A percentile compares a stretch with the other conserved stretches of the same genome.
Evolutionary conservation across 2,797 vertebrate species (phyloP).

Genomic region (Gephyroberyx darwinii): DNA sequence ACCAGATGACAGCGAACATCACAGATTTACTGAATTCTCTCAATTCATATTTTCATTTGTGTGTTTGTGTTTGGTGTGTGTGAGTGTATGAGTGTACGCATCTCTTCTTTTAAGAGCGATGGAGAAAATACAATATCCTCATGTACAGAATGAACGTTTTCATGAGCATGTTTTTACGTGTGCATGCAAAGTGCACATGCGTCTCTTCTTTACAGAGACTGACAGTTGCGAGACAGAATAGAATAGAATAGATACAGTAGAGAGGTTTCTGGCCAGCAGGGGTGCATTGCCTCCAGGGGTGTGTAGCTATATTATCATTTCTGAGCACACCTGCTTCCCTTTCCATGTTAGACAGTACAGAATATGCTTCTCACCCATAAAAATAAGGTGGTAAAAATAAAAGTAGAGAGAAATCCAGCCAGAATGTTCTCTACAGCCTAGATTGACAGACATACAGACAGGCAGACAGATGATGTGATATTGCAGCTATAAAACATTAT

Average conservation of each 20-base stretch:
- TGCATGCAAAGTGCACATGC: background rate
- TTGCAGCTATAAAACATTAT: conserved; percentile 20
- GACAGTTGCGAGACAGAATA: conserved; percentile 1
- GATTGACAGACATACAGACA: no score
- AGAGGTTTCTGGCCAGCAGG: conserved; percentile 22
- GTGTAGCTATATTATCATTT: background rate
- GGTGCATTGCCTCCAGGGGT: conserved; percentile 23
- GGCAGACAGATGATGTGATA: conserved; percentile 52
- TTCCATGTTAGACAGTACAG: conserved; percentile 14
- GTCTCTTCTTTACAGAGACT: conserved; percentile 32
- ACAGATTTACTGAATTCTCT: no score
- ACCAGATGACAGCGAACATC: conserved; percentile 25
- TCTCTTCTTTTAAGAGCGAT: background rate
- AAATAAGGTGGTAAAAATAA: no score
- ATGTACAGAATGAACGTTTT: background rate
- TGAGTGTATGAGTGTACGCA: conserved; percentile 3
- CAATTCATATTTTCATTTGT: background rate
- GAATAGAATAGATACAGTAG: conserved; percentile 8
- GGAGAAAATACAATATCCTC: background rate
- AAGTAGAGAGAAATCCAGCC: no score
- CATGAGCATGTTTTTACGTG: background rate
- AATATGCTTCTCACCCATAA: no score
- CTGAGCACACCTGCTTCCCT: no score
- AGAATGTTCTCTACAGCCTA: no score
- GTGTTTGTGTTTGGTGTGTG: background rate